phyloP scores from a whole-genome alignment of 2,888 invertebrate genomes.

The Tachina lurida region DNA sequence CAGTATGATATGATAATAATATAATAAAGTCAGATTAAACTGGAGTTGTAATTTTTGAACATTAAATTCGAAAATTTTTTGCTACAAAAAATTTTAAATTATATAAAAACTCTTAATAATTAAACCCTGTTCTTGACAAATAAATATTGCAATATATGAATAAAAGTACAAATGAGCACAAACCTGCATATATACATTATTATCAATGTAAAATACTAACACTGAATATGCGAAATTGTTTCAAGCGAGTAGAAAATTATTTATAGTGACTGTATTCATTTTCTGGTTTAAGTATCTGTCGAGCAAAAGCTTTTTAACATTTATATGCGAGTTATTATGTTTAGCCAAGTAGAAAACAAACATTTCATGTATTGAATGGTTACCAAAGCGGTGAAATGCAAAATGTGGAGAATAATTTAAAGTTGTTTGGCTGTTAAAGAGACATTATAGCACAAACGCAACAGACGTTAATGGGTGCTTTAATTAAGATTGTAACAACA shows the following conservation, averaged over 20 bases:
- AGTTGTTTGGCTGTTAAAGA: not conserved
- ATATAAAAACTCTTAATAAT: no score
- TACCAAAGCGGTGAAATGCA: slow-evolving; percentile 62
- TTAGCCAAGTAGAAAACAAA: slow-evolving; percentile 71
- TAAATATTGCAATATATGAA: not conserved
- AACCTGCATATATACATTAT: not conserved
- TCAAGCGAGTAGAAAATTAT: slow-evolving; percentile 32
- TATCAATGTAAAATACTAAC: not conserved
- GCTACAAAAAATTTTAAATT: no score
- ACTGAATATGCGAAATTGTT: not conserved
- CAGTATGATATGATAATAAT: no score
- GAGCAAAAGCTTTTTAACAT: slow-evolving; percentile 43
- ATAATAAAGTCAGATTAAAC: no score
- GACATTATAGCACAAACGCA: not conserved
- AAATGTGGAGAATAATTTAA: slow-evolving; percentile 49
- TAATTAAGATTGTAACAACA: not conserved
- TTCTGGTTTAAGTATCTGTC: slow-evolving; percentile 19
- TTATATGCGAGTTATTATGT: slow-evolving; percentile 27
- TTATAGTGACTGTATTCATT: slow-evolving; percentile 26
- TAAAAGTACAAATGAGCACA: not conserved
- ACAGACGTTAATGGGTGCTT: not conserved
- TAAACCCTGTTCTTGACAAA: not conserved
- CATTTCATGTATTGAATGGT: slow-evolving; percentile 71
- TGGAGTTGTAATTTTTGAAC: no score
- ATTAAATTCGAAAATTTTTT: no score